Evolutionary conservation across 2,888 invertebrate species (phyloP).

Genomic region (Oxycera nigricornis): DNA sequence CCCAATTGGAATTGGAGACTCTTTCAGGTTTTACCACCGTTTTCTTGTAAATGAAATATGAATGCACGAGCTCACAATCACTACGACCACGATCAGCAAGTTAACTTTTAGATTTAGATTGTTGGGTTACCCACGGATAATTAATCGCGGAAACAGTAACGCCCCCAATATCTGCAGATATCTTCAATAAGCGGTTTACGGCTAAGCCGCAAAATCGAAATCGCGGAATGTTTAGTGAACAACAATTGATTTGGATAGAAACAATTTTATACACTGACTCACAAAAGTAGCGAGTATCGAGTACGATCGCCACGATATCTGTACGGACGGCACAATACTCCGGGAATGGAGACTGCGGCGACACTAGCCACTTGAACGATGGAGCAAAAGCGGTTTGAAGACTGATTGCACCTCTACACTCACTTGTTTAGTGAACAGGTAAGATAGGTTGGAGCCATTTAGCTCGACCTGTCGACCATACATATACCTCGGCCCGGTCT

Average conservation of each 20-base stretch:
- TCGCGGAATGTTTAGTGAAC: neutral
- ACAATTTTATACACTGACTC: constrained; percentile 20
- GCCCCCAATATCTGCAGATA: constrained; percentile 12
- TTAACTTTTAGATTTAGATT: neutral
- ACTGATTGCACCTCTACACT: neutral
- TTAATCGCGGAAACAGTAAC: constrained; percentile 2
- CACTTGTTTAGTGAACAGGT: neutral
- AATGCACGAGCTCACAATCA: neutral
- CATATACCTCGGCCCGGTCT: neutral
- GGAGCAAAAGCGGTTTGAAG: neutral
- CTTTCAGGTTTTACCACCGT: constrained; percentile 11
- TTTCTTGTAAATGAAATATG: constrained; percentile 14
- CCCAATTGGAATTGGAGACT: neutral
- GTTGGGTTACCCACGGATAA: neutral
- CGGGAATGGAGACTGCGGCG: constrained; percentile 6
- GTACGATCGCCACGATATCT: neutral
- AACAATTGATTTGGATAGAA: neutral
- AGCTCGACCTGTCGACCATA: neutral
- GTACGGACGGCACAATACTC: neutral
- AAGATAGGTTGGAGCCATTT: neutral
- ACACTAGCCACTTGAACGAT: neutral
- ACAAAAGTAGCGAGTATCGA: constrained; percentile 1
- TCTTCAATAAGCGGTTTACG: neutral
- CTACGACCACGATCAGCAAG: neutral
- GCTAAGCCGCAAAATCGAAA: neutral